Base-by-base conservation (phyloP, 92 coral and sea anemone species). In the Porites evermanni region DNA sequence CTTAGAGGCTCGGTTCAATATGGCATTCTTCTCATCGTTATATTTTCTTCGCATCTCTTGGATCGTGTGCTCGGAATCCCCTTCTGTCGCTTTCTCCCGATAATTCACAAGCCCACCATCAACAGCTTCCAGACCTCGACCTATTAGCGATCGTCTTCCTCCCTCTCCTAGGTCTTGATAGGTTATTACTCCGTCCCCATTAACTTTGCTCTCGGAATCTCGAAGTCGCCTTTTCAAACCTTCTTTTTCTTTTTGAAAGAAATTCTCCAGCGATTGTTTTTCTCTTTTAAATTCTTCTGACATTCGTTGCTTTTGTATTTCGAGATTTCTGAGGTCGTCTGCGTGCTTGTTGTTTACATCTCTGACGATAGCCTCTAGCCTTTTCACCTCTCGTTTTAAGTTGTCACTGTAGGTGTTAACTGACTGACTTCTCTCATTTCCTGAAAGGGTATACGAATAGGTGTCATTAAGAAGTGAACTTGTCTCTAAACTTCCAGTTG, bases 251-350 rank as follows among this genome's bases (percentile, higher is more conserved):
- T 82, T 87, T 24, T 94, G 93, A 80, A 92, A 94, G 63, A 85
- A 88, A 32, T 85, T 83, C 47, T 87, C 89, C 66, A 94, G 17
- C 4, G 87, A 71, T 73, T 92, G 91, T 65, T 89, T 90, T 66
- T 94, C 96, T 50, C 84, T 90, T 64, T 92, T 89, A 66, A 96
- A 91, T 7, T 96, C 96, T 0, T 89, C 95, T 65, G 77, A 89
- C 95, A 94, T 87, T 20, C 87, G 74, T 60, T 85, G 88, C 54
- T 89, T 94, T 83, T 91, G 96, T 53, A 71, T 77, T 78, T 90
- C 93, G 19, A 96, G 90, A 50, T 82, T 88, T 69, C 70, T 89
- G 56, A 90, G 67, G 68, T 96, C 98, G 14, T 83, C 92, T 58
- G 92, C 91, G 51, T 88, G 96, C 59, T 88, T 94, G 68, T 82